A percentile compares a stretch with the other conserved stretches of the same genome.
These are phyloP conservation scores for Furnarius figulus DNA, from an alignment of 2,113 vertebrate genomes.

Conservation along the genomic window DNA sequence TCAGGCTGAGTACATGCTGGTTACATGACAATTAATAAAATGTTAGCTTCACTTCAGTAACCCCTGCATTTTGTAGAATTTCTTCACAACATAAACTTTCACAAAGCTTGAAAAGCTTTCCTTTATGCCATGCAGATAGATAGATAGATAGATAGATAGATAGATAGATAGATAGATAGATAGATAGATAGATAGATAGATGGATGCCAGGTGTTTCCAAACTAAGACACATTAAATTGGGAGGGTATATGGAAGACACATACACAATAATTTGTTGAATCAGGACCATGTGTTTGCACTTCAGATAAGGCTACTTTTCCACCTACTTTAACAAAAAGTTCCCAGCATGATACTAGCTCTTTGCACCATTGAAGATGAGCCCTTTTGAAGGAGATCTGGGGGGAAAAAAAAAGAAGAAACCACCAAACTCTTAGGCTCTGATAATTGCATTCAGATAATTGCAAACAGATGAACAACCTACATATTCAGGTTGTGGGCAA, in stretches of 20 bases:
- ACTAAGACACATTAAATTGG: neutral
- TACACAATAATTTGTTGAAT: neutral
- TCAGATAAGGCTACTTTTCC: neutral
- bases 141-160: too few species aligned
- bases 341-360: neutral
- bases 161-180: too few species aligned
- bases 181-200: too few species aligned
- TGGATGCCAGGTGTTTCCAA: neutral
- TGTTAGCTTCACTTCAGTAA: neutral
- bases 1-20: neutral
- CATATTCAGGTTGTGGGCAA: neutral
- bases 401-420: neutral
- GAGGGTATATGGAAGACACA: neutral
- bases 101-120: neutral
- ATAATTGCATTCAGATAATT: neutral
- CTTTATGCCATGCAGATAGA: neutral
- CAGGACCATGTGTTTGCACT: neutral
- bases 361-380: neutral
- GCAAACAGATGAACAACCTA: neutral
- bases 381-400: neutral
- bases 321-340: neutral
- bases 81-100: neutral
- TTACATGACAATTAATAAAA: neutral
- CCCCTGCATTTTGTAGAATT: neutral
- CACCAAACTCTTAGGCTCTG: neutral